Evolutionary conservation across 2,113 vertebrate species (phyloP), one percentile per base, ranked within the genome.

Genomic region (Arenaria interpres): DNA sequence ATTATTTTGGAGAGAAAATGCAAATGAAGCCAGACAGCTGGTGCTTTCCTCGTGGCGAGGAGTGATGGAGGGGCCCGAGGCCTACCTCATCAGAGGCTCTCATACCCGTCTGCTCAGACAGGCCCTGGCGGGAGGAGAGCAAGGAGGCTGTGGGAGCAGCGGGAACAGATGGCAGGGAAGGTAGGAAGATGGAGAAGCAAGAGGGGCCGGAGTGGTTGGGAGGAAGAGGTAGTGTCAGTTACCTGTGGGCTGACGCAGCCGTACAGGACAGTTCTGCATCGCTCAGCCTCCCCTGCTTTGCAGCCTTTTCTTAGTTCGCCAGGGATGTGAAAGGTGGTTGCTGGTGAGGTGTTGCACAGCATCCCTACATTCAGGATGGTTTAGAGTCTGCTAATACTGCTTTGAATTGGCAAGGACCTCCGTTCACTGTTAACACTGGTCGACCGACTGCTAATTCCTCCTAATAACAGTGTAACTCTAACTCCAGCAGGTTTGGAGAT

Each of bases 1-100:
- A 99, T 99, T 99, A 99, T 99, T 99, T 99, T 97, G 97, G 98
- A 98, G 98, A 98, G 98, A 98, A 98, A 98, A 99, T 99, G 99
- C 98, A 99, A 99, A 99, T 99, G 99, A 99, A 98, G 98, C 97
- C 98, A 99, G 99, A 99, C 99, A 99, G 99, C 99, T 99, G 99
- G 98, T 97, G 98, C 98, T 96, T 98, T 98, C 98, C 98, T 99
- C 64, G 66, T 98, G 98, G 99, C 98, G 93, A 98, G 98, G 98
- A 98, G 98, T 99, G 99, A 99, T 98, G 98, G 98, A 99, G 98
- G 98, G 98, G 98, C 98, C 97, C 41, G 97, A 98, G 98, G 98
- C 98, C 98, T 98, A 98, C 97, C 98, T 98, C 98, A 96, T 98
- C 99, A 98, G 98, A 98, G 98, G 97, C 97, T 97, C 97, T 96